These are phyloP conservation scores for Meloidogyne floridensis DNA, from an alignment of 1,140 invertebrate genomes.

Conservation along the genomic window DNA sequence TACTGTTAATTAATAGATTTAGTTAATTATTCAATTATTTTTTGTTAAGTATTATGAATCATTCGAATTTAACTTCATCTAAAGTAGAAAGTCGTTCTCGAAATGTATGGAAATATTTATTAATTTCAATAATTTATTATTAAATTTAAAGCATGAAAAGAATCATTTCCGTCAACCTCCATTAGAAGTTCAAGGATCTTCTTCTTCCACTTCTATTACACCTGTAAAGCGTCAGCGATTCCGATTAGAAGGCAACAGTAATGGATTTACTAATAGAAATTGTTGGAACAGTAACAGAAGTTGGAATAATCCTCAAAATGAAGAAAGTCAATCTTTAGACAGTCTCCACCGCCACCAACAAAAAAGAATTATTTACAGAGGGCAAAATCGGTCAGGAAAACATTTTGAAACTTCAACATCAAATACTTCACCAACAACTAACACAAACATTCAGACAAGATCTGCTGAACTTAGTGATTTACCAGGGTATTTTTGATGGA, in stretches of 20 bases:
- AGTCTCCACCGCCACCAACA: neutral
- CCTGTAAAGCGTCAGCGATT: neutral
- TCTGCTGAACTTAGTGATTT: slow-evolving; percentile 33
- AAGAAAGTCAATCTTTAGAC: neutral
- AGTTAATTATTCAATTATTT: neutral
- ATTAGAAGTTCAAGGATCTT: neutral
- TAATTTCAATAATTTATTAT: neutral
- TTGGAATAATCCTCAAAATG: neutral
- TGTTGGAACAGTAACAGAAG: neutral
- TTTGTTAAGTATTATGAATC: neutral
- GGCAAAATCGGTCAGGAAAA: neutral
- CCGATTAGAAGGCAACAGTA: neutral
- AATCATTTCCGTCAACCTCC: neutral
- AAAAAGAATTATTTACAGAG: neutral
- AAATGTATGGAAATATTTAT: neutral
- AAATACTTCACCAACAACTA: neutral
- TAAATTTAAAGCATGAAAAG: neutral
- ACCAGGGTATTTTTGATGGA: slow-evolving; percentile 25
- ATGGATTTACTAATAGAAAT: neutral
- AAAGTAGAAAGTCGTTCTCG: slow-evolving; percentile 5
- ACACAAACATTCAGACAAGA: neutral
- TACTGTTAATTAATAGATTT: too few relatives aligned
- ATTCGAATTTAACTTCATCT: neutral
- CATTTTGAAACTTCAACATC: neutral
- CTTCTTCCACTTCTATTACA: neutral